A percentile compares a stretch with the other conserved stretches of the same genome.
Conservation (phyloP, 2,797 vertebrate species). For the Eidolon dupreanum region DNA sequence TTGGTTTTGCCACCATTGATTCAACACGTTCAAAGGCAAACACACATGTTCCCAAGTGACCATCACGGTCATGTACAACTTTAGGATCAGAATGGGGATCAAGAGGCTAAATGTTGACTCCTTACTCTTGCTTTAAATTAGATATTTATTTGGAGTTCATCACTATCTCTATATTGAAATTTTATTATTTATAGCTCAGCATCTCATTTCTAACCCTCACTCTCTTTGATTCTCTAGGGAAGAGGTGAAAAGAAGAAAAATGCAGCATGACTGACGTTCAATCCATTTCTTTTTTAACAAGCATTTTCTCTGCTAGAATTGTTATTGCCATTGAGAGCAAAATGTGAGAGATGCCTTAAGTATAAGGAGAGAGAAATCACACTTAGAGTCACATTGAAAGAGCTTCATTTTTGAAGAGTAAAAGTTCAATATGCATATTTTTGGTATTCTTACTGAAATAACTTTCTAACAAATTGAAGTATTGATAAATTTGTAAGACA, state of each 20-base stretch:
- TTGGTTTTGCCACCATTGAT: not conserved
- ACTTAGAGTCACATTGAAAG: not conserved
- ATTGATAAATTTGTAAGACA: not conserved
- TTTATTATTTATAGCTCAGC: conserved; percentile 18
- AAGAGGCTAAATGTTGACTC: not conserved
- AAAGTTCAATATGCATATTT: not conserved
- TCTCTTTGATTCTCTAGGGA: not conserved
- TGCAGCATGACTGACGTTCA: not conserved
- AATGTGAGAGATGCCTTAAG: not conserved
- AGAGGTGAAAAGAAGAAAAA: conserved; percentile 24
- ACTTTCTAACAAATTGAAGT: not conserved
- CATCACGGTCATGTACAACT: not conserved
- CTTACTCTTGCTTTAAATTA: not conserved
- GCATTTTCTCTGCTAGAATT: not conserved
- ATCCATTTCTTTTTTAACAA: not conserved
- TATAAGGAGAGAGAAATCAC: not conserved
- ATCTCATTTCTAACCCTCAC: conserved; percentile 26
- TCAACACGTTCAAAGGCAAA: not conserved
- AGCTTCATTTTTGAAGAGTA: not conserved
- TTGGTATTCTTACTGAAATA: not conserved
- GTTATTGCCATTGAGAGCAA: conserved; percentile 20
- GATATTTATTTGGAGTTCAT: not conserved
- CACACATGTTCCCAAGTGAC: not conserved
- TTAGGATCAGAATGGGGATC: not conserved
- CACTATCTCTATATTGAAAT: not conserved